phyloP scores from a whole-genome alignment of 2,113 vertebrate species.

The Morphnarchus princeps region DNA sequence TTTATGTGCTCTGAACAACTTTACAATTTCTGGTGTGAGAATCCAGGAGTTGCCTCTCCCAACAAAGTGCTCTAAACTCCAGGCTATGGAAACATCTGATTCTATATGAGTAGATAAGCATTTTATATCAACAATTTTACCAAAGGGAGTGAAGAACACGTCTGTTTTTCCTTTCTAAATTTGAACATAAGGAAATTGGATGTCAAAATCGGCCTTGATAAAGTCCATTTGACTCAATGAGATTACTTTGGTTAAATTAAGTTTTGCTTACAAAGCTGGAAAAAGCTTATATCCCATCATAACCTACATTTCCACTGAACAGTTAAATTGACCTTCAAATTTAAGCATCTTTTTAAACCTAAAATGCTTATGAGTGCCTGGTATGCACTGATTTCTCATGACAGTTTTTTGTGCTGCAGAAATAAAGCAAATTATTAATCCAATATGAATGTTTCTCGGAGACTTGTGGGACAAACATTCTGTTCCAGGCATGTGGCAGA shows the following conservation, averaged over 20 bases:
- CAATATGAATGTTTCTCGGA: neutral
- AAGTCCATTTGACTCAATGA: neutral
- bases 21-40: neutral
- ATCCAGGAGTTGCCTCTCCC: neutral
- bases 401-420: neutral
- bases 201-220: neutral
- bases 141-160: neutral
- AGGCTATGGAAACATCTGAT: neutral
- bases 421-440: neutral
- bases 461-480: neutral
- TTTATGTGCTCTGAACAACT: neutral
- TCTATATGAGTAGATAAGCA: neutral
- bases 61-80: neutral
- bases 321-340: neutral
- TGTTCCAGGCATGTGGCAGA: neutral
- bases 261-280: neutral
- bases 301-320: neutral
- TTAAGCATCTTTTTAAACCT: neutral
- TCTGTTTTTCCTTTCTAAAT: neutral
- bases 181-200: neutral
- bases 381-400: neutral
- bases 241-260: neutral
- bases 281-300: neutral
- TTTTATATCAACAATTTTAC: neutral
- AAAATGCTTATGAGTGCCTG: neutral